Evolutionary conservation across 2,888 invertebrate species (phyloP).

Genomic region (Euplexia lucipara): DNA sequence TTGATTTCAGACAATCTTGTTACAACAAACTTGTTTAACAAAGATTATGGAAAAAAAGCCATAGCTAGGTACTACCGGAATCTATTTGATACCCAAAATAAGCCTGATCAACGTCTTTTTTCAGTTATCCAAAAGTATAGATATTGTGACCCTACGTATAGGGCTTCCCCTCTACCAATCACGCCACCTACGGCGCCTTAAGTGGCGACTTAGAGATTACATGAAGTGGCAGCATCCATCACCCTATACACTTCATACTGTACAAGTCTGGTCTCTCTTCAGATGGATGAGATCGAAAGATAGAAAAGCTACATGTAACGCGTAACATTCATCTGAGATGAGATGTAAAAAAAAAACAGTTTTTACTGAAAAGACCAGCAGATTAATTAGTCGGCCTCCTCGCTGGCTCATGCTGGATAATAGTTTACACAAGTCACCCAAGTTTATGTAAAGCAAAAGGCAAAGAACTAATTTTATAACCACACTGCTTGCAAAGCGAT

Average conservation of each 20-base stretch:
- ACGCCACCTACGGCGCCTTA: slow-evolving; percentile 42
- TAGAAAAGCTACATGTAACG: too few species aligned
- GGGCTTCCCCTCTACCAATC: slow-evolving; percentile 26
- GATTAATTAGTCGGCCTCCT: too few species aligned
- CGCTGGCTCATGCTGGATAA: too few species aligned
- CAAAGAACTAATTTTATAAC: too few species aligned
- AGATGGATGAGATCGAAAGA: slow-evolving; percentile 6
- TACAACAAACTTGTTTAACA: neutral
- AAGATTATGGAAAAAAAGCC: neutral
- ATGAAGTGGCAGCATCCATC: slow-evolving; percentile 42
- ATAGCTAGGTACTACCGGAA: neutral
- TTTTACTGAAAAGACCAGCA: too few species aligned
- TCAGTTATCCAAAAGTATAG: slow-evolving; percentile 2
- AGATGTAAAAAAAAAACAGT: too few species aligned
- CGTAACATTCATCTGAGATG: too few species aligned
- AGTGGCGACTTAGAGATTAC: slow-evolving; percentile 40
- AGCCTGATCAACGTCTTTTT: neutral
- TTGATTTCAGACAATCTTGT: neutral
- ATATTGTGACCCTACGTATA: neutral
- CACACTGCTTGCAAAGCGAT: too few species aligned
- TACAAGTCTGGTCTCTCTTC: slow-evolving; percentile 23
- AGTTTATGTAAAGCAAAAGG: too few species aligned
- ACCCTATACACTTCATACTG: slow-evolving; percentile 40
- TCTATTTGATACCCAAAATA: neutral
- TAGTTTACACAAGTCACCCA: too few species aligned